Evolutionary conservation across 2,113 vertebrate genomes (phyloP).

Genomic region (Trinectes maculatus): DNA sequence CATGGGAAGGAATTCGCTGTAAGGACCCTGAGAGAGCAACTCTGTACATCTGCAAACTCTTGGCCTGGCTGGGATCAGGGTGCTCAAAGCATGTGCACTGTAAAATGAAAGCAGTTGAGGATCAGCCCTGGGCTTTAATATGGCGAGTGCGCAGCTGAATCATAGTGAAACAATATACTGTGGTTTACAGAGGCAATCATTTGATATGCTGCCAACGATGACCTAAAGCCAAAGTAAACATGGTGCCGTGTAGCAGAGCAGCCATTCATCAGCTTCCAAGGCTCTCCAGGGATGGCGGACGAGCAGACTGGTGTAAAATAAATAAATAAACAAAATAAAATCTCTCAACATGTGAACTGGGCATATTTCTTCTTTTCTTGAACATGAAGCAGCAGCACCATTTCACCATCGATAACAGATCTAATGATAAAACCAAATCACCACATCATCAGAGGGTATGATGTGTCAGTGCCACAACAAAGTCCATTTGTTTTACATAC

Average conservation of each 20-base stretch:
- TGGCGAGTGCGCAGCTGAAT: background rate
- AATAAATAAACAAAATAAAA: too few species aligned
- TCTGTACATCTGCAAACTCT: conserved; percentile 54
- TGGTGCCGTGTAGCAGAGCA: background rate
- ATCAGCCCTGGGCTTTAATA: conserved; percentile 11
- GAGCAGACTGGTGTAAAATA: background rate
- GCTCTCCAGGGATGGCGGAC: conserved; percentile 7
- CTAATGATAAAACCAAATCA: conserved; percentile 45
- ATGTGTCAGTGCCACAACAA: too few species aligned
- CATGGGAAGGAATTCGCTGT: conserved; percentile 64
- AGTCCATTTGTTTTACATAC: too few species aligned
- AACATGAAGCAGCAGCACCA: background rate
- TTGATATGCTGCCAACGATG: conserved; percentile 19
- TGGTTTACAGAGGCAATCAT: background rate
- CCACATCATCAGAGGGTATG: conserved; percentile 28
- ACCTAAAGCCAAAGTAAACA: conserved; percentile 23
- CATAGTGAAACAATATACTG: conserved; percentile 3
- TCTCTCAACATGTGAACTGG: background rate
- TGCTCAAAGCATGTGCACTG: conserved; percentile 3
- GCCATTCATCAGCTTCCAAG: conserved; percentile 8
- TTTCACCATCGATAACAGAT: conserved; percentile 43
- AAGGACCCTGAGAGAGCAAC: conserved; percentile 57
- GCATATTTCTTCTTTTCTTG: background rate
- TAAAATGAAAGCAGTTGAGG: conserved; percentile 8
- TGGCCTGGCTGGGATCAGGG: conserved; percentile 10